These are phyloP conservation scores for Cephalotes varians DNA, from an alignment of 2,888 invertebrate species.

Conservation along the genomic window DNA sequence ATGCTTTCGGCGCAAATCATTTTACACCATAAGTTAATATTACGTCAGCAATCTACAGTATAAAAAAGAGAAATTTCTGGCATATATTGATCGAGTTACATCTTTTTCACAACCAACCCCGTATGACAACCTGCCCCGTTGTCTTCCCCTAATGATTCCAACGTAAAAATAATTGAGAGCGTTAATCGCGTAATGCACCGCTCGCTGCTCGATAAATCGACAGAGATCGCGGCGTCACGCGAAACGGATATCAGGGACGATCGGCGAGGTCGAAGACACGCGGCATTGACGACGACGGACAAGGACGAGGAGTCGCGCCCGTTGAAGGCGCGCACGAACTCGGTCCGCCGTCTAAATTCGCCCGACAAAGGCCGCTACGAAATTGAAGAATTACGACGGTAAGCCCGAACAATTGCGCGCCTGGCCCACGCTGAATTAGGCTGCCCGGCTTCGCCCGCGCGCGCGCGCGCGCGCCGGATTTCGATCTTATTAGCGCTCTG, in stretches of 20 bases:
- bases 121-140: no score
- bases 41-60: no score
- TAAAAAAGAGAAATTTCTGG: no score
- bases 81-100: no score
- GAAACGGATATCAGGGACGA: background rate
- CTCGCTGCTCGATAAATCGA: background rate
- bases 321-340: background rate
- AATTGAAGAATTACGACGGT: slow-evolving; percentile 62
- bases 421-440: slow-evolving; percentile 59
- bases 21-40: no score
- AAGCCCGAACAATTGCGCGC: slow-evolving; percentile 56
- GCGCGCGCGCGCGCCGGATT: slow-evolving; percentile 26
- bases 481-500: slow-evolving; percentile 46
- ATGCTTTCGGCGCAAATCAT: no score
- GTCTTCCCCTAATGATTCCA: no score
- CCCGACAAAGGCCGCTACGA: slow-evolving; percentile 52
- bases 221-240: background rate
- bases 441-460: background rate
- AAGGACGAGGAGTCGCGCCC: slow-evolving; percentile 29
- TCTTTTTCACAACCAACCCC: no score
- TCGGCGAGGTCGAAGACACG: slow-evolving; percentile 48
- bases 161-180: background rate
- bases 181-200: background rate
- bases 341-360: slow-evolving; percentile 48
- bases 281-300: slow-evolving; percentile 30